A percentile compares a stretch with the other conserved stretches of the same genome.
phyloP scores from a whole-genome alignment of 2,888 invertebrate genomes.

The Drosophila neonasuta region DNA sequence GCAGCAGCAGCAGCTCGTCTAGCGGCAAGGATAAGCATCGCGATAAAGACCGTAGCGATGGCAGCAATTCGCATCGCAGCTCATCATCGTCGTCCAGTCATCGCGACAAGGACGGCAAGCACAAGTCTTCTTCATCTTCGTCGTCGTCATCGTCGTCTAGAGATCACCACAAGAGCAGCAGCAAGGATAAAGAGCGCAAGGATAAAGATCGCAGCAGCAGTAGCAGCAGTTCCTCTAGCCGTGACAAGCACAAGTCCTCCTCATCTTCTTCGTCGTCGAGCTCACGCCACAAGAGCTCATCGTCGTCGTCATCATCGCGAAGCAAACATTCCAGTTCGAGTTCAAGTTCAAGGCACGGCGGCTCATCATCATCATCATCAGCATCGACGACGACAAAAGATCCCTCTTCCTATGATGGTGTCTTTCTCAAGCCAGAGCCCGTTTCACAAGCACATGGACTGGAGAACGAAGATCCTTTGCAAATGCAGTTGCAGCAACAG shows the following conservation, averaged over 20 bases:
- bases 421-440: slow-evolving; percentile 78
- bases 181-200: slow-evolving; percentile 81
- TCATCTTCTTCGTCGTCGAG: slow-evolving; percentile 73
- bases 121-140: slow-evolving; percentile 76
- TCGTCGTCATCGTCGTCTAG: slow-evolving; percentile 67
- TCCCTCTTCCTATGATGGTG: slow-evolving; percentile 70
- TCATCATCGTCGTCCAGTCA: slow-evolving; percentile 70
- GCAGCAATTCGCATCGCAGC: slow-evolving; percentile 70
- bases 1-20: slow-evolving; percentile 82
- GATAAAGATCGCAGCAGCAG: slow-evolving; percentile 81
- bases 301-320: slow-evolving; percentile 78
- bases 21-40: slow-evolving; percentile 82
- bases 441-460: slow-evolving; percentile 69
- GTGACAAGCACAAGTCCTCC: slow-evolving; percentile 80
- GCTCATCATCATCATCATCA: slow-evolving; percentile 41
- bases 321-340: slow-evolving; percentile 82
- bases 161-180: slow-evolving; percentile 76
- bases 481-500: slow-evolving; percentile 47
- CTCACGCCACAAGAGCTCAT: slow-evolving; percentile 67
- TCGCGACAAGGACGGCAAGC: slow-evolving; percentile 82
- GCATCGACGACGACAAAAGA: slow-evolving; percentile 52
- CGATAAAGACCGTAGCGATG: slow-evolving; percentile 77
- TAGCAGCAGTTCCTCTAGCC: slow-evolving; percentile 80
- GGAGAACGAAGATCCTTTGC: slow-evolving; percentile 62
- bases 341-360: slow-evolving; percentile 75